phyloP scores from a whole-genome alignment of 2,797 vertebrate species.

The Gymnothorax javanicus region DNA sequence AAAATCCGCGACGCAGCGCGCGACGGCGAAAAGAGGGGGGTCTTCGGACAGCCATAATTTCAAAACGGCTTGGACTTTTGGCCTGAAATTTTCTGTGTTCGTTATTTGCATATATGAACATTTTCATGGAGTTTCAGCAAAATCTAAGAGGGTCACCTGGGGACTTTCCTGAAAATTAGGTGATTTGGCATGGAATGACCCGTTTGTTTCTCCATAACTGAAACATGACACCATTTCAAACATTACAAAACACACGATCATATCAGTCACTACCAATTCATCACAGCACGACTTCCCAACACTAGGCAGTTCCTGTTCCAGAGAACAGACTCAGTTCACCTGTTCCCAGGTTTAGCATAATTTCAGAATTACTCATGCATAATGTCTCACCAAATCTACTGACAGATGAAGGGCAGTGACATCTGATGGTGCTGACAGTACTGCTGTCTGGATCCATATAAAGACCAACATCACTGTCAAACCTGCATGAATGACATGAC shows the following conservation, averaged over 20 bases:
- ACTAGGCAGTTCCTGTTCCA: background rate
- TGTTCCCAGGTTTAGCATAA: background rate
- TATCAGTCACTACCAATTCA: background rate
- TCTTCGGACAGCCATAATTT: too few relatives aligned
- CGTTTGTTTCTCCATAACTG: background rate
- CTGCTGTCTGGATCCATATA: slow-evolving; percentile 72
- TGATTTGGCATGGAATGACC: too few relatives aligned
- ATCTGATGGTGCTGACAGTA: slow-evolving; percentile 75
- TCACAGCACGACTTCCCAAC: background rate
- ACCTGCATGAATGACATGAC: slow-evolving; percentile 67
- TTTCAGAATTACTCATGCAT: background rate
- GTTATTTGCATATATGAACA: too few relatives aligned
- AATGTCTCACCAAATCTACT: slow-evolving; percentile 84
- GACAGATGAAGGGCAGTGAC: slow-evolving; percentile 78
- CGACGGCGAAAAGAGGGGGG: too few relatives aligned
- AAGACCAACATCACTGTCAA: slow-evolving; percentile 83
- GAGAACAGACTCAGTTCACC: background rate
- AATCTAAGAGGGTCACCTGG: too few relatives aligned
- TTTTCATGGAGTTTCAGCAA: too few relatives aligned
- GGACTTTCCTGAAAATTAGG: too few relatives aligned
- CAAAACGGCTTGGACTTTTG: too few relatives aligned
- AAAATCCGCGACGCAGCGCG: too few relatives aligned
- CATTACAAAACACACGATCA: background rate
- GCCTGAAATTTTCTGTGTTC: too few relatives aligned
- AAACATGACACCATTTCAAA: background rate